These are phyloP conservation scores for Megalops atlanticus DNA, from an alignment of 2,113 vertebrate genomes.

Conservation along the genomic window DNA sequence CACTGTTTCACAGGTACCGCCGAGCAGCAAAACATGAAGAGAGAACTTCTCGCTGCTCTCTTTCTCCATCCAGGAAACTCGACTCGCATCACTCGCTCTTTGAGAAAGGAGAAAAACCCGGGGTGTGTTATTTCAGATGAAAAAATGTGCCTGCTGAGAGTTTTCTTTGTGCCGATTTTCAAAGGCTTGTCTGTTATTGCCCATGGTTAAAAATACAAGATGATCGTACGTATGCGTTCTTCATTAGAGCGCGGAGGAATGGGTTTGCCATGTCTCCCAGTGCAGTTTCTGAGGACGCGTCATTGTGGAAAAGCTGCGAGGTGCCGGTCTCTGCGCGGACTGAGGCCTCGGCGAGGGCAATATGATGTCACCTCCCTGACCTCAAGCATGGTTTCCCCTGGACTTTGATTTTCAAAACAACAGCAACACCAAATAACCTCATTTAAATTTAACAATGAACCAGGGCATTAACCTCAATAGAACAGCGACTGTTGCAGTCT, in stretches of 20 bases:
- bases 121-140: neutral
- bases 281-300: neutral
- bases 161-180: conserved; percentile 19
- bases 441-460: neutral
- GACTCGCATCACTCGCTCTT: neutral
- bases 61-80: neutral
- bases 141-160: neutral
- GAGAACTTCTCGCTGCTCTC: conserved; percentile 37
- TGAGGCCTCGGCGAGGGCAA: neutral
- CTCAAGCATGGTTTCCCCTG: neutral
- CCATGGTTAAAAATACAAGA: conserved; percentile 29
- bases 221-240: conserved; percentile 12
- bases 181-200: neutral
- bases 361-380: neutral
- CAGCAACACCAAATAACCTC: neutral
- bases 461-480: neutral
- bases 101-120: too few species aligned
- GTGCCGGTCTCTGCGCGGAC: neutral
- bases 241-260: conserved; percentile 9
- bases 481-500: neutral
- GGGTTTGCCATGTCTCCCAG: conserved; percentile 11
- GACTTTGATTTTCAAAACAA: neutral
- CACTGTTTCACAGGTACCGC: conserved; percentile 44
- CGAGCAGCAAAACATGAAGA: conserved; percentile 49
- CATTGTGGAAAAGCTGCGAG: neutral